Evolutionary conservation across 1,140 invertebrate genomes (phyloP).

Genomic region (Chymomyza costata): DNA sequence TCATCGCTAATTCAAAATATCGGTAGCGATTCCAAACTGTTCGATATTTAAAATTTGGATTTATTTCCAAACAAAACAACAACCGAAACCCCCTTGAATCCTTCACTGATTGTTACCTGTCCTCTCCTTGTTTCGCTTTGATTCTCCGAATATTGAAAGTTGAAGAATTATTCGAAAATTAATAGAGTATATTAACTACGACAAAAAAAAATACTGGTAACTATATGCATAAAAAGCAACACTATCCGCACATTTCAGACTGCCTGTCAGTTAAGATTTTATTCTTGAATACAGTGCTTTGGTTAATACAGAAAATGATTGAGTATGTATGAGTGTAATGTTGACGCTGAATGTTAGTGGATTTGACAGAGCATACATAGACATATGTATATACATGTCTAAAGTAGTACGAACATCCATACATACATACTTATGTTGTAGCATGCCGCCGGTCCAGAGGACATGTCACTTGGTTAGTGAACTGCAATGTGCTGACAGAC

Average conservation of each 20-base stretch:
- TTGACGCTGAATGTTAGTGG: conserved; percentile 54
- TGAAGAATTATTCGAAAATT: neutral
- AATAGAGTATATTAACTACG: neutral
- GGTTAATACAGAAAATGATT: neutral
- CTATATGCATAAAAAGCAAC: neutral
- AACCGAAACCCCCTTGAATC: neutral
- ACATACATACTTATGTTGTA: too few species aligned
- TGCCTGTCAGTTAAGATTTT: neutral
- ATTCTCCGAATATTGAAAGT: too few species aligned
- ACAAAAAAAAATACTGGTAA: neutral
- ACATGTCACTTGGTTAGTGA: conserved; percentile 47
- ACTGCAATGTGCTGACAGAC: conserved; percentile 61
- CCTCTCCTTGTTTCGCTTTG: too few species aligned
- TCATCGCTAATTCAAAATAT: neutral
- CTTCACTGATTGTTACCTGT: too few species aligned
- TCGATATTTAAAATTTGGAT: neutral
- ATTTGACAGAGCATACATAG: conserved; percentile 61
- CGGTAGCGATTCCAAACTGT: neutral
- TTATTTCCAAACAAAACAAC: neutral
- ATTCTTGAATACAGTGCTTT: neutral
- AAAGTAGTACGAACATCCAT: neutral
- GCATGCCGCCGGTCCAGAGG: conserved; percentile 13
- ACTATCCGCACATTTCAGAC: neutral
- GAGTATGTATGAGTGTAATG: conserved; percentile 11
- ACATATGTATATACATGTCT: conserved; percentile 1